Base-by-base conservation (phyloP, 2,888 invertebrate genomes). In the Meta bourneti region DNA sequence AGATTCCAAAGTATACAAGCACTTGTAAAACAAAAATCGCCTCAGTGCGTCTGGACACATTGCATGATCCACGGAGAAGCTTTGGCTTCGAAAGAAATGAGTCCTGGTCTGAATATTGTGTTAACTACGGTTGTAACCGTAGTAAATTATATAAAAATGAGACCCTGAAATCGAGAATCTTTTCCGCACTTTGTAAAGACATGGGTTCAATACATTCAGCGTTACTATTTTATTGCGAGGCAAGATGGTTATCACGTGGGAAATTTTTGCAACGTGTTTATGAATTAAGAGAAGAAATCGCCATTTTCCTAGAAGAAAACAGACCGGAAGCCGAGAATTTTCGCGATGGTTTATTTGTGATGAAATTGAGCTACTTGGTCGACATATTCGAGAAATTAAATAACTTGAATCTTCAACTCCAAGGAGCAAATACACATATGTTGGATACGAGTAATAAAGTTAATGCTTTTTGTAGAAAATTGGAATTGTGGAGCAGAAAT, bases 401-500 rank as follows among this genome's bases (percentile, higher is more conserved):
- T 83, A 83, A 72, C 82, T 83, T 83, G 82, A 72, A 83, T 83
- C 82, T 83, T 83, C 82, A 83, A 72, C 51, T 83, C 51, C 72
- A 83, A 82, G 81, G 71, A 82, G 71, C 81, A 82, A 80, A 80
- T 80, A 80, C 4, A 34, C 34, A 34, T 34, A 4, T 34, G 34
- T 34, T 34, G 34, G 34, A 34, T 34, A 34, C 34, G 34, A 34
- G 34, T 34, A 4, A 34, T 34, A 84, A 74, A 84, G 85, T 77
- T 77, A 85, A 75, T 85, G 77, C 71, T 87, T 87, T 87, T 87
- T 78, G 71, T 78, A 79, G 87, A 34, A 87, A 87, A 87, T 72
- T 87, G 85, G 85, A 85, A 85, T 85, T 85, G 85, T 85, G 85
- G 77, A 85, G 85, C 83, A 83, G 83, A 83, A 83, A 83, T 83